phyloP scores from a whole-genome alignment of 2,888 invertebrate species.

The Mactromeris polynyma region DNA sequence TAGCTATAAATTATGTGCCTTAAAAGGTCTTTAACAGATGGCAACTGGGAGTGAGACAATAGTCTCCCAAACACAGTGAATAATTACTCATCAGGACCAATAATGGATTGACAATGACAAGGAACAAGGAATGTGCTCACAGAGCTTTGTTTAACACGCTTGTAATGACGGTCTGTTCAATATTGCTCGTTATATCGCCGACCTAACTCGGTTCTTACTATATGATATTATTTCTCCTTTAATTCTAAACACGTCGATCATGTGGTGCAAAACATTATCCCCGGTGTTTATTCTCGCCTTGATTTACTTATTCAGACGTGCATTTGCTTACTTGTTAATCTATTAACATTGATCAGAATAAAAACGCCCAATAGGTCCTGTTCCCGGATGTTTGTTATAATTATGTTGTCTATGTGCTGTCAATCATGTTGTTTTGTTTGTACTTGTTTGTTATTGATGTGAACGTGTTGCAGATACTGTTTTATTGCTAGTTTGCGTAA shows the following conservation, averaged over 20 bases:
- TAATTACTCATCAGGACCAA: conserved; percentile 22
- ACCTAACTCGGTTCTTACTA: background rate
- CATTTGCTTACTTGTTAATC: background rate
- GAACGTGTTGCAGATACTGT: background rate
- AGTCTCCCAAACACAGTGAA: conserved; percentile 19
- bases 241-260: background rate
- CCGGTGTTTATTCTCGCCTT: background rate
- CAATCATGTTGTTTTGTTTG: background rate
- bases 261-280: background rate
- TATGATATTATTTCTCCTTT: background rate
- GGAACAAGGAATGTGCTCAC: conserved; percentile 12
- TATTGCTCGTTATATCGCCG: background rate
- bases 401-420: background rate
- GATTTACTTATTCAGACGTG: background rate
- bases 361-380: background rate
- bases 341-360: background rate
- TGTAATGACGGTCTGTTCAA: conserved; percentile 5
- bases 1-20: conserved; percentile 28
- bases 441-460: background rate
- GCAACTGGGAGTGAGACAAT: conserved; percentile 32
- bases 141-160: conserved; percentile 26
- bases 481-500: background rate
- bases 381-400: background rate
- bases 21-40: conserved; percentile 58
- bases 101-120: conserved; percentile 39